These are phyloP conservation scores for Crocodylus rhombifer DNA, from an alignment of 2,797 vertebrate genomes.

Conservation along the genomic window DNA sequence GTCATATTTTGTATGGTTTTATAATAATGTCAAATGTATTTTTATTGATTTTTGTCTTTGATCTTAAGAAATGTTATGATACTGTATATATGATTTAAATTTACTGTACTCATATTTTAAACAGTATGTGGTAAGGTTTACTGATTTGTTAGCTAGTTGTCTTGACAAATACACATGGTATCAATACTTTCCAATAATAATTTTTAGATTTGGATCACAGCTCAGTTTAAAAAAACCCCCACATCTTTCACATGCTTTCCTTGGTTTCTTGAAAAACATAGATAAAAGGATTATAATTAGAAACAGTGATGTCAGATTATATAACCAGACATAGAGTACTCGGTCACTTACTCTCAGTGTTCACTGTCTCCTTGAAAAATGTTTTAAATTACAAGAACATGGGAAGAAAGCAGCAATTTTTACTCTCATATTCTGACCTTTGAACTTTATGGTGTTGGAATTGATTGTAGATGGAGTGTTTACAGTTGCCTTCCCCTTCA, in stretches of 20 bases:
- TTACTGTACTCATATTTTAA: neutral
- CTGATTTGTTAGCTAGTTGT: neutral
- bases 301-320: neutral
- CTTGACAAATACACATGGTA: neutral
- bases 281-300: neutral
- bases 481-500: neutral
- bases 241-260: conserved; percentile 40
- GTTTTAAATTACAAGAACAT: neutral
- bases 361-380: conserved; percentile 10
- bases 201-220: neutral
- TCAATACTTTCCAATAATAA: conserved; percentile 8
- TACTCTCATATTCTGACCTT: neutral
- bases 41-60: neutral
- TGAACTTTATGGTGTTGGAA: neutral
- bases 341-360: neutral
- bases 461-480: neutral
- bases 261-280: conserved; percentile 10
- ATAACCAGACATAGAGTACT: neutral
- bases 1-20: rapidly evolving
- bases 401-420: neutral
- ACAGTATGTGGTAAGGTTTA: neutral
- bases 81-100: neutral
- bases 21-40: neutral
- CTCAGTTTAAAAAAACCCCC: neutral
- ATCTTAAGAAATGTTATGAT: neutral